phyloP scores from a whole-genome alignment of 2,797 vertebrate genomes.

The Argentina silus region DNA sequence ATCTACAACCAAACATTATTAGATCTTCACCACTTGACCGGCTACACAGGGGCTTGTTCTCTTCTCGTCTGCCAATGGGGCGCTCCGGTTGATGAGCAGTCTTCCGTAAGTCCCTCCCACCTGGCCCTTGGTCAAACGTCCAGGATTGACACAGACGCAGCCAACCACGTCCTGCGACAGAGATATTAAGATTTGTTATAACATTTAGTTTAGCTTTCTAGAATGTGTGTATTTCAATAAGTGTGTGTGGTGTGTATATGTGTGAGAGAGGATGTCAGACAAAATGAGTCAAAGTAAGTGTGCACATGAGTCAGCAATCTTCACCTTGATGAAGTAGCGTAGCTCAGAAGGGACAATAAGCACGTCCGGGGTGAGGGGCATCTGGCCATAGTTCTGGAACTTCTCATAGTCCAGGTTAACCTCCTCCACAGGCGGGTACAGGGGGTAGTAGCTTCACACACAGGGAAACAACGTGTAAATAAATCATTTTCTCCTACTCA shows the following conservation, averaged over 20 bases:
- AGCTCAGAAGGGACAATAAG: conserved; percentile 90
- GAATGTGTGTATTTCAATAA: neutral
- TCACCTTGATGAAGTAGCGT: conserved; percentile 92
- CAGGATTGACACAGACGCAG: conserved; percentile 91
- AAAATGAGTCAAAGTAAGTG: neutral
- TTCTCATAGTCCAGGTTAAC: conserved; percentile 87
- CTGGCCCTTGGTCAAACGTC: conserved; percentile 91
- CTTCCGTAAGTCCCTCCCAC: conserved; percentile 90
- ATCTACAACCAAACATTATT: conserved; percentile 30
- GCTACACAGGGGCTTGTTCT: conserved; percentile 80
- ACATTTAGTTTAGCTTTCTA: too few species aligned
- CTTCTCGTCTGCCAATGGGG: neutral
- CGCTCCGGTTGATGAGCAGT: conserved; percentile 75
- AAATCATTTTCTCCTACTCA: too few species aligned
- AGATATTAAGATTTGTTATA: neutral
- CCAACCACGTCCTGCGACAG: conserved; percentile 82
- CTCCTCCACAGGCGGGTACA: conserved; percentile 90
- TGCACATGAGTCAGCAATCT: neutral
- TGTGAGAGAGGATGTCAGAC: neutral
- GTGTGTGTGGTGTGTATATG: neutral
- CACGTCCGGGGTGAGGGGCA: conserved; percentile 86
- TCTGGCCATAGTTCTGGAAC: conserved; percentile 72
- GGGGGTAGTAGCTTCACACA: conserved; percentile 85
- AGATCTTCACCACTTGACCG: conserved; percentile 90
- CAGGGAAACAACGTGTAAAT: too few species aligned